phyloP scores from a whole-genome alignment of 2,113 vertebrate genomes.

The Hyaena hyaena region DNA sequence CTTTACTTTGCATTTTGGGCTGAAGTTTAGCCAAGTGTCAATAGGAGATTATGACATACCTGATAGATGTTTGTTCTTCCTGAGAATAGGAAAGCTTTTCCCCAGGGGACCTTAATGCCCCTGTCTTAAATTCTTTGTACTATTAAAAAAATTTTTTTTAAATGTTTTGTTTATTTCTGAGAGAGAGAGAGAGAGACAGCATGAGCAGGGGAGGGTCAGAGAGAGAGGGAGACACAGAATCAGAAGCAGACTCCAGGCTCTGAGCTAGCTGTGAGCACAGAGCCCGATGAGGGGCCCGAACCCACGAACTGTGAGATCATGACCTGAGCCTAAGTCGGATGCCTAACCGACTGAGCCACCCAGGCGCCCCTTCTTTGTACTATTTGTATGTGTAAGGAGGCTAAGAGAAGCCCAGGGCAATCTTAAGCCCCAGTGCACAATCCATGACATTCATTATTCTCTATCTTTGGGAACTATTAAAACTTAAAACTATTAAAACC shows the following conservation, averaged over 20 bases:
- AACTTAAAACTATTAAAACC: neutral
- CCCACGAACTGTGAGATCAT: too few species aligned
- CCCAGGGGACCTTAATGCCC: slow-evolving; percentile 71
- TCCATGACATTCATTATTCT: slow-evolving; percentile 83
- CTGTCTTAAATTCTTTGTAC: slow-evolving; percentile 82
- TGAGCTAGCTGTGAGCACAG: too few species aligned
- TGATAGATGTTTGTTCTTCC: slow-evolving; percentile 77
- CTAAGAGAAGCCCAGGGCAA: slow-evolving; percentile 78
- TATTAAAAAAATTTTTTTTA: slow-evolving; percentile 13
- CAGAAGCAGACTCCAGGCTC: too few species aligned
- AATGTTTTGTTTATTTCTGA: too few species aligned
- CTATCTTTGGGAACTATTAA: slow-evolving; percentile 68
- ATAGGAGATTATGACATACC: slow-evolving; percentile 84
- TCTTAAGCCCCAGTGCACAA: slow-evolving; percentile 79
- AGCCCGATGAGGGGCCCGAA: too few species aligned
- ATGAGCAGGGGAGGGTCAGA: too few species aligned
- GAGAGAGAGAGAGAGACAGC: too few species aligned
- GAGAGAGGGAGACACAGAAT: too few species aligned
- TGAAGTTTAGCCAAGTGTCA: slow-evolving; percentile 85
- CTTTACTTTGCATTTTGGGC: slow-evolving; percentile 79
- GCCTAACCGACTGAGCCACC: too few species aligned
- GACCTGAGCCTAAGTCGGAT: too few species aligned
- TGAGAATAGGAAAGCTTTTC: slow-evolving; percentile 76
- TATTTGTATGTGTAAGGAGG: slow-evolving; percentile 80
- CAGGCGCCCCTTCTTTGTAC: slow-evolving; percentile 70